phyloP scores from a whole-genome alignment of 2,888 invertebrate species.

The Tanytarsus gracilentus region DNA sequence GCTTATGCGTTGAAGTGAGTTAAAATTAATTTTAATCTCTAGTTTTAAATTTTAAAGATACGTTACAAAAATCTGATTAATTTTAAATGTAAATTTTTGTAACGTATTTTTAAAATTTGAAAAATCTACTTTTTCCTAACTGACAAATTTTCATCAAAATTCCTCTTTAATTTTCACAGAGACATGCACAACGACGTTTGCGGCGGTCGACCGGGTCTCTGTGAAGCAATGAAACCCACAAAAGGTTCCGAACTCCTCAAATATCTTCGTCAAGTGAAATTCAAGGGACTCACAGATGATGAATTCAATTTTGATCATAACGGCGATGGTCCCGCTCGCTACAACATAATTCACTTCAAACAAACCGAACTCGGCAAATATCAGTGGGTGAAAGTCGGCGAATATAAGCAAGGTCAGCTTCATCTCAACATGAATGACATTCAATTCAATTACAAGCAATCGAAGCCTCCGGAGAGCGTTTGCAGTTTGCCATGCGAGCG shows the following conservation, averaged over 20 bases:
- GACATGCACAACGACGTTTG: conserved; percentile 83
- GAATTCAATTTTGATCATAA: conserved; percentile 81
- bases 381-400: conserved; percentile 79
- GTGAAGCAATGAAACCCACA: conserved; percentile 81
- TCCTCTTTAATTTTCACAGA: too few species aligned
- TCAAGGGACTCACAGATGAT: conserved; percentile 80
- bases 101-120: not conserved
- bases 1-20: conserved; percentile 74
- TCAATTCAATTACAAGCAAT: conserved; percentile 71
- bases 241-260: conserved; percentile 76
- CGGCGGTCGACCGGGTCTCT: conserved; percentile 63
- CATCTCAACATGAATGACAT: conserved; percentile 73
- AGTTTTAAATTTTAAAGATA: conserved; percentile 3
- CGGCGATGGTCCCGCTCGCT: conserved; percentile 89
- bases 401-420: conserved; percentile 74
- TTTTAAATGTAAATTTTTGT: not conserved
- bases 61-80: not conserved
- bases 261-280: conserved; percentile 76
- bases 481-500: conserved; percentile 82
- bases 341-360: conserved; percentile 93
- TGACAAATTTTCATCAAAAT: not conserved
- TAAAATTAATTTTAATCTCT: not conserved
- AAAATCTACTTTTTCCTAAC: conserved; percentile 2
- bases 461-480: conserved; percentile 75
- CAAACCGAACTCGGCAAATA: conserved; percentile 63